Conservation (phyloP, 2,797 vertebrate species). For the Darevskia nairensis region DNA sequence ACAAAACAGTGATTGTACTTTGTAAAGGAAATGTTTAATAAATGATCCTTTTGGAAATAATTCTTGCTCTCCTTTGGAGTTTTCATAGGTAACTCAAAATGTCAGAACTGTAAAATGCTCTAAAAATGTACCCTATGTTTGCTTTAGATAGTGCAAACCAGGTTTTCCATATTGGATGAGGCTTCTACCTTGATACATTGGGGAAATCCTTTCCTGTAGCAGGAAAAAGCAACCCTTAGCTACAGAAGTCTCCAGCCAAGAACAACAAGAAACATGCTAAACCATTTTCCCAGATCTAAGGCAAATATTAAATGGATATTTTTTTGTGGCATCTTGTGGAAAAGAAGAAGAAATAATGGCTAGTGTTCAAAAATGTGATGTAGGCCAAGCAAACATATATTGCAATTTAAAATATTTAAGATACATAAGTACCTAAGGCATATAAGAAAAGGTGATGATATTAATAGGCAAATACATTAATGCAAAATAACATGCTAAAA, state of each 20-base stretch:
- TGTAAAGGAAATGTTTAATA: conserved; percentile 83
- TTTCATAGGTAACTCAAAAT: conserved; percentile 57
- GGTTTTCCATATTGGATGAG: conserved; percentile 75
- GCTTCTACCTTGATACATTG: conserved; percentile 74
- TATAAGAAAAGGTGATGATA: neutral
- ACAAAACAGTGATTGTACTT: conserved; percentile 82
- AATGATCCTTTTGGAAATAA: conserved; percentile 84
- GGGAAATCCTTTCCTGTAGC: conserved; percentile 74
- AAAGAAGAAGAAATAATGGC: conserved; percentile 46
- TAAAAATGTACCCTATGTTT: neutral
- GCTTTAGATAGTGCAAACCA: conserved; percentile 44
- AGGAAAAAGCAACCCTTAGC: conserved; percentile 75
- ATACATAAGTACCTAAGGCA: neutral
- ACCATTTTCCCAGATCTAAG: conserved; percentile 74
- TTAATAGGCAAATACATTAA: neutral
- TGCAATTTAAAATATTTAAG: conserved; percentile 18
- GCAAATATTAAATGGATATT: conserved; percentile 54
- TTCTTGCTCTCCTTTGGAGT: conserved; percentile 55
- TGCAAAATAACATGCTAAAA: neutral
- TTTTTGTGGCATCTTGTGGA: conserved; percentile 35
- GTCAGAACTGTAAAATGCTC: conserved; percentile 15
- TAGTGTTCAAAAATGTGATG: conserved; percentile 29
- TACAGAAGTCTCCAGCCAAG: conserved; percentile 76
- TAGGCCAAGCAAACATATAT: neutral
- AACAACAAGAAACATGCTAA: conserved; percentile 71